Percentiles rank a stretch among this genome's conserved stretches.
Conservation (phyloP, 64 coral and sea anemone genomes). For the Dendronephthya gigantea region DNA sequence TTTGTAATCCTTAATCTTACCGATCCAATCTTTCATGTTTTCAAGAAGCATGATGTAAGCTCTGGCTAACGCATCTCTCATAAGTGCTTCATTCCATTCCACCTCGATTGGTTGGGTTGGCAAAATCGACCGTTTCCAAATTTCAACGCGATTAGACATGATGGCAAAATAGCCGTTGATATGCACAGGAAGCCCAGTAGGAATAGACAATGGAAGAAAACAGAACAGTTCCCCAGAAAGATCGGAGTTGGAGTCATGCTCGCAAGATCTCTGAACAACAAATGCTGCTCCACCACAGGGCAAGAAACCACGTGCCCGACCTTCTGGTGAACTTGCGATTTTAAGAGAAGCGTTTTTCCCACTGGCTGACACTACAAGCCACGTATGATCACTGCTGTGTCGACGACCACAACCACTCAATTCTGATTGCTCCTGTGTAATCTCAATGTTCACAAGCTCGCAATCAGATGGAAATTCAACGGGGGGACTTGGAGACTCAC, state of each 20-base stretch:
- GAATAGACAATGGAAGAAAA: no score
- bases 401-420: neutral
- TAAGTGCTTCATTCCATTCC: conserved; percentile 62
- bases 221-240: conserved; percentile 61
- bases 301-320: no score
- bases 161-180: no score
- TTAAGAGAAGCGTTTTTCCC: neutral
- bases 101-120: conserved; percentile 74
- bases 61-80: conserved; percentile 81
- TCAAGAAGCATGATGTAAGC: no score
- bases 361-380: neutral
- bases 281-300: neutral
- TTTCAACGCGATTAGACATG: no score
- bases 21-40: no score
- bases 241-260: neutral
- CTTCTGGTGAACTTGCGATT: neutral
- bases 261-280: neutral
- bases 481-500: neutral
- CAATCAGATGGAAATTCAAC: neutral
- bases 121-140: conserved; percentile 76
- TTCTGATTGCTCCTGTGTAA: neutral
- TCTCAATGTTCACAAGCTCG: neutral
- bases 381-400: neutral
- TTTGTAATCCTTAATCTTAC: no score
- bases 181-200: no score